Evolutionary conservation across 1,140 invertebrate species (phyloP), one percentile per base, ranked within the genome.

Genomic region (Himalopsyche phryganea): DNA sequence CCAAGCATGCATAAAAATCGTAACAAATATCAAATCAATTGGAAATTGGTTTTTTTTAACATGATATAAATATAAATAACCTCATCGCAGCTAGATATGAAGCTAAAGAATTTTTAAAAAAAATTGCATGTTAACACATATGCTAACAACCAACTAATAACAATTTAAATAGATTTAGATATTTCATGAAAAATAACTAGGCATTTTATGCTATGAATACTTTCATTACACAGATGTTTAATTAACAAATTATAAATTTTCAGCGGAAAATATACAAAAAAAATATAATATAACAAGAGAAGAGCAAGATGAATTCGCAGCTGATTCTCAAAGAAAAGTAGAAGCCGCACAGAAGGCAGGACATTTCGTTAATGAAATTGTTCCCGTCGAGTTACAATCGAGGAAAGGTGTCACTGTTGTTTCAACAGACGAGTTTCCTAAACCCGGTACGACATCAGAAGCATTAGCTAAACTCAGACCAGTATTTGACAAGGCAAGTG

Each of bases 191-290:
- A n/a, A n/a, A n/a, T n/a, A n/a, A n/a, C n/a, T n/a, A n/a, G n/a
- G n/a, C n/a, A n/a, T n/a, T n/a, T n/a, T n/a, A n/a, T n/a, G n/a
- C n/a, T n/a, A n/a, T n/a, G n/a, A n/a, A n/a, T n/a, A n/a, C n/a
- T n/a, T n/a, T n/a, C n/a, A n/a, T n/a, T n/a, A n/a, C n/a, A n/a
- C n/a, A n/a, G n/a, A n/a, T n/a, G n/a, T n/a, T n/a, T n/a, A n/a
- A n/a, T n/a, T n/a, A n/a, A n/a, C n/a, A 13, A 6, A 44, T 54
- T 14, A 5, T 47, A 51, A 53, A 53, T 58, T 71, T 68, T 47
- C 54, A 85, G 87, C 88, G 63, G 92, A 94, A 75, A 91, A 93
- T 77, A 73, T 94, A 33, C 86, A 86, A 0, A 84, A 87, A 65
- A 71, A 82, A 50, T 92, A 81, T 71, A 73, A 76, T 6, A 81